Evolutionary conservation across 1,140 invertebrate genomes (phyloP).

Genomic region (Ylistrum balloti): DNA sequence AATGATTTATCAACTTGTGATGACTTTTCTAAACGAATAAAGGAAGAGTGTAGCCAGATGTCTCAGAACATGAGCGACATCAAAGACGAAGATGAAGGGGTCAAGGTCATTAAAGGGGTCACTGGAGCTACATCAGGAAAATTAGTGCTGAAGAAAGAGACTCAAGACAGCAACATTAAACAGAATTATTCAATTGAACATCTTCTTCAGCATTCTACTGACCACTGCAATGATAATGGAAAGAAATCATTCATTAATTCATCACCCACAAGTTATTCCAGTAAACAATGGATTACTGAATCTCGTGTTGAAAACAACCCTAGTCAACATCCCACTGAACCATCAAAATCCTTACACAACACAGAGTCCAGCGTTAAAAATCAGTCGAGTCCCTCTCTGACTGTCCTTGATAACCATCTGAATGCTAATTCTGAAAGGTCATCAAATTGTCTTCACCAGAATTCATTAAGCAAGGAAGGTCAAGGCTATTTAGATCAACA

Average conservation of each 20-base stretch:
- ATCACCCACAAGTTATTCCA: neutral
- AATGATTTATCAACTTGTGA: neutral
- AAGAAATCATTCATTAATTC: too few relatives aligned
- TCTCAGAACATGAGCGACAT: neutral
- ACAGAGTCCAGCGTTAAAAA: too few relatives aligned
- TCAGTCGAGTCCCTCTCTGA: neutral
- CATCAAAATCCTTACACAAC: neutral
- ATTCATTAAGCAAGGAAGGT: neutral
- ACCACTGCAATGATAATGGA: neutral
- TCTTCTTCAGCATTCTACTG: neutral
- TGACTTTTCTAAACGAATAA: neutral
- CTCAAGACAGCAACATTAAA: neutral
- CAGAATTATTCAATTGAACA: neutral
- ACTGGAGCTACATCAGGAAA: neutral
- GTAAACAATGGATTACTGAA: neutral
- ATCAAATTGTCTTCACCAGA: neutral
- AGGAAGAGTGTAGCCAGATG: conserved; percentile 10
- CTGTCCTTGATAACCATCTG: neutral
- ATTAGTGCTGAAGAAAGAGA: neutral
- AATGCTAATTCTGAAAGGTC: neutral
- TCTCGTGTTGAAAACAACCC: neutral
- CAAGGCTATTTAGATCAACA: neutral
- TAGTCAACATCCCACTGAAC: neutral
- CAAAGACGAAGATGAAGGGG: neutral
- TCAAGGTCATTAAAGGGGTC: neutral